Conservation (phyloP, 2,888 invertebrate species). For the Thera obeliscata region DNA sequence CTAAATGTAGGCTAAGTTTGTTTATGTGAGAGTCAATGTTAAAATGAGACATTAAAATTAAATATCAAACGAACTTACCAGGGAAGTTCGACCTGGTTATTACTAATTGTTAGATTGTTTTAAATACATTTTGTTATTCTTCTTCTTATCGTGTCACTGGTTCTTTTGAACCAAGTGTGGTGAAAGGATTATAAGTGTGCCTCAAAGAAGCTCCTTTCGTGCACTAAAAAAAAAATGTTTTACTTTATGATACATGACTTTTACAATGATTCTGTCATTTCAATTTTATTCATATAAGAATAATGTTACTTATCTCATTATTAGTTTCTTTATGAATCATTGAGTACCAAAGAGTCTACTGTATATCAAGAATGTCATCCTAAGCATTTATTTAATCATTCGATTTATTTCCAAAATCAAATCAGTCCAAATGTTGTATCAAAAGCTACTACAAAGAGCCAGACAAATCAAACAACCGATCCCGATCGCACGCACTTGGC, state of each 20-base stretch:
- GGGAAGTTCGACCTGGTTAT: not conserved
- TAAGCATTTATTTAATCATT: not conserved
- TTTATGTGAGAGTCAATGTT: not conserved
- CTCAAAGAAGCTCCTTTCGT: no score
- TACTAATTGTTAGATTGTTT: no score
- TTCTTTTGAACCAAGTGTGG: no score
- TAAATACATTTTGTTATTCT: no score
- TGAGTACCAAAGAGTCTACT: not conserved
- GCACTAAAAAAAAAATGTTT: no score
- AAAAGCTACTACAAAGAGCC: conserved; percentile 1
- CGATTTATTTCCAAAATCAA: not conserved
- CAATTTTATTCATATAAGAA: no score
- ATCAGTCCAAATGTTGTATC: not conserved
- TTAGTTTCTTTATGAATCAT: no score
- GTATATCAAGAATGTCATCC: not conserved
- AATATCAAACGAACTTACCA: not conserved
- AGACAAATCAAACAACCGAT: conserved; percentile 4
- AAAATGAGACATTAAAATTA: conserved; percentile 4
- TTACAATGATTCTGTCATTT: no score
- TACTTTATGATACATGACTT: no score
- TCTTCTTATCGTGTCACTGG: no score
- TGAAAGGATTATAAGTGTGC: no score
- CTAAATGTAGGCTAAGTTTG: conserved; percentile 10
- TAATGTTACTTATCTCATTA: no score
- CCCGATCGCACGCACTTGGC: conserved; percentile 29